Conservation (phyloP, 2,113 vertebrate genomes). For the Apteryx mantelli region DNA sequence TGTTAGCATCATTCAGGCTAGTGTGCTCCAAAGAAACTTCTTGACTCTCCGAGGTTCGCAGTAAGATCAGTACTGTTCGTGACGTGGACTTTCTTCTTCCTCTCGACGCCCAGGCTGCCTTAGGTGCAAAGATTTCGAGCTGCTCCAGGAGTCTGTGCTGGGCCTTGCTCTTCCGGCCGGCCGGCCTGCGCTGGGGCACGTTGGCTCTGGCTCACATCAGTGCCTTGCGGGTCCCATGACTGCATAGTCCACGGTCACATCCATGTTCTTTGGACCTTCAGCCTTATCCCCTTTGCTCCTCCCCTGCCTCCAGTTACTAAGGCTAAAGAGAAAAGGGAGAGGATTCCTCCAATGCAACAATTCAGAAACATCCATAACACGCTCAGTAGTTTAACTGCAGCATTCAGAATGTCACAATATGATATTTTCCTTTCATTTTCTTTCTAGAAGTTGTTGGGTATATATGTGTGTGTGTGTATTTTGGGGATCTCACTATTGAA, state of each 20-base stretch:
- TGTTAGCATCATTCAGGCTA: not conserved
- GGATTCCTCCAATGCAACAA: not conserved
- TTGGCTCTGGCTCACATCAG: not conserved
- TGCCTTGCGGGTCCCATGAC: not conserved
- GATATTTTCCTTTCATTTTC: not conserved
- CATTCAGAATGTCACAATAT: too few species aligned
- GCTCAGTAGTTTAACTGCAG: not conserved
- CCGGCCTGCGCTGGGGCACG: not conserved
- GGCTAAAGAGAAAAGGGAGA: not conserved
- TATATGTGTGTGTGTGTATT: not conserved
- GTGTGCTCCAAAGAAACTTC: not conserved
- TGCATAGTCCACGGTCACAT: not conserved
- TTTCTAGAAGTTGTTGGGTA: not conserved
- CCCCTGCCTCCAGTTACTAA: not conserved
- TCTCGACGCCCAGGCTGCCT: not conserved
- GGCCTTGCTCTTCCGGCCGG: not conserved
- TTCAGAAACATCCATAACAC: too few species aligned
- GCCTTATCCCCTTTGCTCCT: not conserved
- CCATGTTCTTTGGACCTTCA: not conserved
- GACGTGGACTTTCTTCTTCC: not conserved
- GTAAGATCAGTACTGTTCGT: not conserved
- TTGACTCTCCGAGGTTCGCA: not conserved
- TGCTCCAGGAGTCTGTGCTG: not conserved
- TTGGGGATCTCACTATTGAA: not conserved
- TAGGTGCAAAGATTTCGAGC: not conserved